Evolutionary conservation across 2,113 vertebrate genomes (phyloP), one percentile per base, ranked within the genome.

Genomic region (Toxostoma redivivum): DNA sequence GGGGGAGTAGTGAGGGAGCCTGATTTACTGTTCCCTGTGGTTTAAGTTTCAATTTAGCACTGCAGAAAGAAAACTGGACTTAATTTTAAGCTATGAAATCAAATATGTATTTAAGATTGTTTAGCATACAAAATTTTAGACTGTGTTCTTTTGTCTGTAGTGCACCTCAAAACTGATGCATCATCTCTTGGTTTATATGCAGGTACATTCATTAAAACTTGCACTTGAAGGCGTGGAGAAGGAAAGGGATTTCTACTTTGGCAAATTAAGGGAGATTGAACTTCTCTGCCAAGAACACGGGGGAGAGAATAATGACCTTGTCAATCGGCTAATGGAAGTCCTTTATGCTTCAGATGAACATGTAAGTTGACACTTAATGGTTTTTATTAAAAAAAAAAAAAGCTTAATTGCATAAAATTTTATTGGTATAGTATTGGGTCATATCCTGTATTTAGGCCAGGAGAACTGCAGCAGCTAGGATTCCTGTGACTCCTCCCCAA

Each of bases 181-280:
- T 91, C 35, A 4, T 5, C 0, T 87, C 57, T 78, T 81, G 58
- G 33, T 94, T 95, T 66, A 8, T 82, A 65, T 73, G 12, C 92
- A 99, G 99, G 98, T 99, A 97, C 99, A 99, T 97, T 99, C 99
- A 44, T 98, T 99, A 98, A 99, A 99, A 97, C 98, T 98, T 96
- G 99, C 99, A 96, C 98, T 99, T 88, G 99, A 99, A 98, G 99
- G 99, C 1, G 98, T 99, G 97, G 99, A 99, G 97, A 99, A 99
- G 96, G 99, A 99, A 97, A 98, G 99, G 94, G 99, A 99, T 98
- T 99, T 99, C 98, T 99, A 99, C 97, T 99, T 99, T 45, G 99
- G 99, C 85, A 99, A 99, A 97, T 97, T 99, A 98, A 98, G 99
- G 91, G 99, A 99, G 97, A 99, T 99, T 90, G 99, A 99, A 97